These are phyloP conservation scores for Paracanthobrama guichenoti DNA, from an alignment of 2,113 vertebrate species.

Conservation along the genomic window DNA sequence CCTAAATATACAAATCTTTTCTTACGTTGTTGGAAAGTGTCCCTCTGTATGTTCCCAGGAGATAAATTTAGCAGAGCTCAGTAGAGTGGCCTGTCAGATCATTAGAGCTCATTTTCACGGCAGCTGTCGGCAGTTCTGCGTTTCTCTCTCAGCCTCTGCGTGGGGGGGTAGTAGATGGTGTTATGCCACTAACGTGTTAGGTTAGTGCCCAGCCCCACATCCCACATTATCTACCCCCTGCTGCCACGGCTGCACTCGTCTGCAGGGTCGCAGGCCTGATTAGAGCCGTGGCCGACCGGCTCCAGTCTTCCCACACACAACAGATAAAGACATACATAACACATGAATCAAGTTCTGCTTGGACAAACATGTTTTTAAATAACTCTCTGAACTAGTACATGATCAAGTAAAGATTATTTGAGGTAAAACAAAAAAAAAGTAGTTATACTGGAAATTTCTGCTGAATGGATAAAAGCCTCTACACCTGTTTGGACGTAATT, in stretches of 20 bases:
- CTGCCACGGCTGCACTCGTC: not conserved
- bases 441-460: not conserved
- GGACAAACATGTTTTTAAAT: constrained; percentile 12
- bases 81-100: constrained; percentile 44
- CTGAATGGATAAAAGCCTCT: not conserved
- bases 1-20: constrained; percentile 33
- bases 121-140: constrained; percentile 43
- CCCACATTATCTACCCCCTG: constrained; percentile 2
- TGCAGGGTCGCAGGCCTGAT: constrained; percentile 26
- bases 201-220: not conserved
- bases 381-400: constrained; percentile 12
- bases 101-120: constrained; percentile 44
- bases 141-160: constrained; percentile 25
- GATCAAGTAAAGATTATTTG: not conserved
- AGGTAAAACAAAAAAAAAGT: not conserved
- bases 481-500: not conserved
- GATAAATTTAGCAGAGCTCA: constrained; percentile 32
- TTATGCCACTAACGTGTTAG: constrained; percentile 19
- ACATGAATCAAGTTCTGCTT: not conserved
- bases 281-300: constrained; percentile 5
- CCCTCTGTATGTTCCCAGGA: constrained; percentile 18
- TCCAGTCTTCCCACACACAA: not conserved
- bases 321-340: not conserved
- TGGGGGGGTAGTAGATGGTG: constrained; percentile 1
- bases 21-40: constrained; percentile 11